Evolutionary conservation across 2,797 vertebrate genomes (phyloP), one percentile per base, ranked within the genome.

Genomic region (Hyperoplus lanceolatus): DNA sequence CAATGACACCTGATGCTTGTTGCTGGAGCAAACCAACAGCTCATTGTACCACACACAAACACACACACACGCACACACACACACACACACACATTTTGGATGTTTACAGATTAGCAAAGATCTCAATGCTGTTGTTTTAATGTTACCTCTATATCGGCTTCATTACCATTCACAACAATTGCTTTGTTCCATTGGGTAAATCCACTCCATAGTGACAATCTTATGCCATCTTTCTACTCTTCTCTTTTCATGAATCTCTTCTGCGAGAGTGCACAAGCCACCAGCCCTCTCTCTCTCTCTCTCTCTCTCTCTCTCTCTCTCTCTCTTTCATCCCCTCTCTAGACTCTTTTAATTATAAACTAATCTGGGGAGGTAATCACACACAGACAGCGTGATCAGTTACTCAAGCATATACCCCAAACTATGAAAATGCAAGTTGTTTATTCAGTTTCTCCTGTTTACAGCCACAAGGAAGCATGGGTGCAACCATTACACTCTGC

Each of bases 321-420:
- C 66, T 46, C 61, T 9, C 57, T 57, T 9, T n/a, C 13, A 16
- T 46, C 18, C 63, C 50, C 73, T 79, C 79, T 55, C 63, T 57
- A 18, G 70, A 54, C 73, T 75, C 70, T 76, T 90, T 88, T 86
- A 92, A 93, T 89, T 88, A 90, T 53, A 85, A 93, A 82, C 70
- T 82, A 82, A 90, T 92, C 85, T 86, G 16, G 51, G 75, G 78
- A 86, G 82, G 91, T 86, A 90, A 90, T 90, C 82, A 81, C 80
- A 88, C 82, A 81, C 80, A 88, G 69, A 75, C 84, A 55, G 78
- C 46, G 15, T 64, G 73, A 89, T 84, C 75, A 76, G 60, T 90
- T 75, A 79, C 80, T 75, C 78, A 59, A 79, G 73, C 80, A 49
- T 79, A 39, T 68, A 76, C 53, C 63, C 41, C 76, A 63, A 75